Evolutionary conservation across 2,797 vertebrate species (phyloP), one percentile per base, ranked within the genome.

Genomic region (Peromyscus eremicus): DNA sequence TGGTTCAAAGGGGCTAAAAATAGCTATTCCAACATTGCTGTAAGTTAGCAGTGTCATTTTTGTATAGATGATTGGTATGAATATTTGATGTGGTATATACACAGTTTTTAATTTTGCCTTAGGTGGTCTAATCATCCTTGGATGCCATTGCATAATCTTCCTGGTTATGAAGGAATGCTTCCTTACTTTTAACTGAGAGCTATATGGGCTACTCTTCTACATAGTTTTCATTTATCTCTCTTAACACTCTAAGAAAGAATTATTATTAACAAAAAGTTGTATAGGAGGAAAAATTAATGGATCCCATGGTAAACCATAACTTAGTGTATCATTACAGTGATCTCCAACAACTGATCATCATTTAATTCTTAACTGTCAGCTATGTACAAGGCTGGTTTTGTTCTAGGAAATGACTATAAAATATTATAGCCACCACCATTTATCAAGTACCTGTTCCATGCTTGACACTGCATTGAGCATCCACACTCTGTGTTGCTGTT

Each of bases 91-190:
- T 52, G 76, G 94, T 92, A 85, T 16, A 85, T 49, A 57, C 68
- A 96, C 89, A 89, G 93, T 90, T 96, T 97, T 93, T 93, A 97
- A 96, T 95, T 98, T 73, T 92, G 75, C 32, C 71, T 80, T 93
- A 87, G 95, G 43, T 93, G 57, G 92, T 60, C 77, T 40, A 89
- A 94, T 95, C 79, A 92, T 95, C 81, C 40, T 92, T 43, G 17
- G 40, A 84, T 96, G 86, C 40, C 40, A 76, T 16, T 92, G 23
- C 21, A 91, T 68, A 86, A 97, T 94, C 88, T 43, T 90, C 27
- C 43, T 68, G 34, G 60, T 95, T 93, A 82, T 55, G 94, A 82
- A 94, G 55, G 27, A 94, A 93, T 85, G 55, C 62, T 90, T 95
- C 66, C 55, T 34, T 88, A 80, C 37, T 87, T 43, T 81, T 94